These are phyloP conservation scores for Hypolimnas misippus DNA, from an alignment of 2,888 invertebrate species.

Conservation along the genomic window DNA sequence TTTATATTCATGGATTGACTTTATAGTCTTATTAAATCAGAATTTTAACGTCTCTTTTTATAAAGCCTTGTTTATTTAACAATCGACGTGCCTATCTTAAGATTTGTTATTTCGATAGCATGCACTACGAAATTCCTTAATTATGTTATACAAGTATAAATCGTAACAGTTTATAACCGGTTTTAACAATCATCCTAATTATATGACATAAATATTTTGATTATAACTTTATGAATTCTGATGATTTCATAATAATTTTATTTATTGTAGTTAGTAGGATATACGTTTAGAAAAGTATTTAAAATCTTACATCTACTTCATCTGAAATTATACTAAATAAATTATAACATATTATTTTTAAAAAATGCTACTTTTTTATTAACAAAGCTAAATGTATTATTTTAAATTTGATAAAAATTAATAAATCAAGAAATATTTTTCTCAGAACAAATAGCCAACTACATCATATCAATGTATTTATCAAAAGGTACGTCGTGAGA, in stretches of 20 bases:
- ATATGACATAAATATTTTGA: no score
- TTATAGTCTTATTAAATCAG: constrained; percentile 60
- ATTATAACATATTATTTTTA: no score
- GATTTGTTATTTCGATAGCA: background rate
- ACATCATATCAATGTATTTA: constrained; percentile 37
- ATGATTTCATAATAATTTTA: no score
- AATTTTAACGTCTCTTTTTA: constrained; percentile 51
- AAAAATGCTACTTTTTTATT: no score
- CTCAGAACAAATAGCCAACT: constrained; percentile 25
- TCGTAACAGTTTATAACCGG: background rate
- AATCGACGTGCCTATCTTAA: background rate
- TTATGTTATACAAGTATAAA: background rate
- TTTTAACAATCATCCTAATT: background rate
- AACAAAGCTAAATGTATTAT: no score
- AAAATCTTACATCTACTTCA: no score
- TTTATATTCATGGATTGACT: constrained; percentile 60
- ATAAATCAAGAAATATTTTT: constrained; percentile 33
- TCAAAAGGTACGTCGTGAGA: constrained; percentile 51
- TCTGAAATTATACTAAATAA: no score
- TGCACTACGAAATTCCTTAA: background rate
- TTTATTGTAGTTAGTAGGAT: no score
- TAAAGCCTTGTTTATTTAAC: constrained; percentile 29
- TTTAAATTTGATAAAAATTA: no score
- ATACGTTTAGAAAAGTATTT: no score
- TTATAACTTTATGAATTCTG: no score